Conservation (phyloP, 2,113 vertebrate species). For the Rhabdornis inornatus region DNA sequence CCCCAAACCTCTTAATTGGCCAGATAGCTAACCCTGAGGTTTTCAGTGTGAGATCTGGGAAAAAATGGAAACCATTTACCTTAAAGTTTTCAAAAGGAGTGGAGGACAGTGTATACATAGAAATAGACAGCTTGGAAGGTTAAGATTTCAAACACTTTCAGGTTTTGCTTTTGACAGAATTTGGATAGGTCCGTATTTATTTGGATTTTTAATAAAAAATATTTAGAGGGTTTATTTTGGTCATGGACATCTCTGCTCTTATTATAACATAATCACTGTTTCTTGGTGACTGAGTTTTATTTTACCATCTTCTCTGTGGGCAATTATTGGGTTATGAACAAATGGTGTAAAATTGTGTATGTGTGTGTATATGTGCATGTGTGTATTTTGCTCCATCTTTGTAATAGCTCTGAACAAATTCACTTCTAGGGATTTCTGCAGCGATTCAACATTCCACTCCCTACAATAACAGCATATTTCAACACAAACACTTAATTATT, state of each 20-base stretch:
- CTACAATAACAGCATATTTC: slow-evolving; percentile 12
- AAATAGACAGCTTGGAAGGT: background rate
- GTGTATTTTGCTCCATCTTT: background rate
- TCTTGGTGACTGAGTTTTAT: background rate
- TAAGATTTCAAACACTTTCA: background rate
- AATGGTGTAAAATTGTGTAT: background rate
- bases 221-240: background rate
- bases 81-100: background rate
- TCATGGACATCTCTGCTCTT: background rate
- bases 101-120: background rate
- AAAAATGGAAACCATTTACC: background rate
- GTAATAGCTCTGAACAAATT: background rate
- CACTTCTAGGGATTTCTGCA: background rate
- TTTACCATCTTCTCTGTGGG: background rate
- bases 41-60: background rate
- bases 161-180: background rate
- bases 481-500: slow-evolving; percentile 13
- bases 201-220: background rate
- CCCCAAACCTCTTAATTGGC: background rate
- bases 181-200: background rate
- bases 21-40: background rate
- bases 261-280: background rate
- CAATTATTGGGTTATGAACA: background rate
- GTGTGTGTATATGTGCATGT: accelerated
- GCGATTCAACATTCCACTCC: background rate